phyloP scores from a whole-genome alignment of 2,797 vertebrate species.

The Gobionotothen gibberifrons region DNA sequence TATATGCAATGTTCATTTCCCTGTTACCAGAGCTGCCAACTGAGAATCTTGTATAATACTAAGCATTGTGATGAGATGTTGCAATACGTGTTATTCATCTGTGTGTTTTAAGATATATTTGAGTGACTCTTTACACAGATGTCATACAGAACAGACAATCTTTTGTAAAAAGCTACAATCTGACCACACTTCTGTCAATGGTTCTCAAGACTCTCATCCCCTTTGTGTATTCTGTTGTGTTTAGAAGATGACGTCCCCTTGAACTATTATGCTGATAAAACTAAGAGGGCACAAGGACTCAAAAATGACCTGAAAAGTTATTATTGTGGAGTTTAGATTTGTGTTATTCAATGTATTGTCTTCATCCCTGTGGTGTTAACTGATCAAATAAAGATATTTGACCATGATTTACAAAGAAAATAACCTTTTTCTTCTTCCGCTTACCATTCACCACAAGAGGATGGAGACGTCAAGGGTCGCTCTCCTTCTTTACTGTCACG shows the following conservation, averaged over 20 bases:
- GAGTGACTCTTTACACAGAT: too few species aligned
- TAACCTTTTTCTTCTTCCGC: neutral
- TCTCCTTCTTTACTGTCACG: conserved; percentile 93
- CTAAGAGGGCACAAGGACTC: neutral
- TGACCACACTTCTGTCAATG: neutral
- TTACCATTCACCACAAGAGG: conserved; percentile 67
- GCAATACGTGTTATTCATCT: neutral
- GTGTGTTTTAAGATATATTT: too few species aligned
- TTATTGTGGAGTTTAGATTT: too few species aligned
- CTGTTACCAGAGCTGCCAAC: too few species aligned
- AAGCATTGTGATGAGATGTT: neutral
- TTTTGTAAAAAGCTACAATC: neutral
- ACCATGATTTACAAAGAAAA: neutral
- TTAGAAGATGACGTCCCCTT: neutral
- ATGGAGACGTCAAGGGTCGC: conserved; percentile 85
- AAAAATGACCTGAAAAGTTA: too few species aligned
- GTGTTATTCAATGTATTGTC: too few species aligned
- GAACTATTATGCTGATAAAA: too few species aligned
- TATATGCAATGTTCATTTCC: too few species aligned
- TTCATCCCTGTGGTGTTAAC: too few species aligned
- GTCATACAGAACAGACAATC: neutral
- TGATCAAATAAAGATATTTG: neutral
- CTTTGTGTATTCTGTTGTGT: neutral
- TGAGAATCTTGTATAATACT: neutral
- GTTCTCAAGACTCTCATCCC: too few species aligned